Base-by-base conservation (phyloP, 1,140 invertebrate species). In the Drosophila malerkotliana region DNA sequence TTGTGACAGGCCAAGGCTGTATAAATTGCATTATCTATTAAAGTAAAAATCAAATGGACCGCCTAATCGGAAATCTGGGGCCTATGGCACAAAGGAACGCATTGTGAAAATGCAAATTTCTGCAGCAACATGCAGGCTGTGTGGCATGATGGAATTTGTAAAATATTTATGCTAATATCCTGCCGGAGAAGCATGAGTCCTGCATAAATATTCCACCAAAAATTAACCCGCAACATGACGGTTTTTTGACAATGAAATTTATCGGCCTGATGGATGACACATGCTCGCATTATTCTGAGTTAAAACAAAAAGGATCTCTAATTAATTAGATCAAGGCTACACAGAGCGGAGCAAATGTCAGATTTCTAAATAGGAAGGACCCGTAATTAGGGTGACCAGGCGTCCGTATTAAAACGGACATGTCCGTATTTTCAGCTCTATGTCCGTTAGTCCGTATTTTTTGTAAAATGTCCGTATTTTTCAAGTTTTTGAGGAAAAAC, bases 111-210 rank as follows among this genome's bases (percentile, higher is more conserved):
- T 60, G 71, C 24, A 56, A n/a, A 37, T 37, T 12, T 37, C 10
- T 37, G 10, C 34, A 12, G 34, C 10, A 44, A 44, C 41, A 44
- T 15, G 39, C 39, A n/a, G 3, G 1, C 0, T 34, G 37, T 44
- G 63, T 37, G 45, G 62, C 62, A 68, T 72, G 26, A 72, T 69
- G 56, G 61, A 68, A 77, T 67, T 55, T 61, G 49, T 64, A 64
- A 75, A 78, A 85, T 82, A 74, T 77, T 71, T 85, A 87, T 87
- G 82, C 64, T 75, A 87, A 87, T 85, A 82, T 85, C 75, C 61
- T 85, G 63, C 58, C 58, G 64, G 54, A 21, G 67, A 62, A 57
- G 68, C 63, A 73, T 56, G 54, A 8, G 39, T 61, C 57, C 34
- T 44, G 39, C 39, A 44, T 61, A 77, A 66, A 77, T 63, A 56